Conservation (phyloP, 2,797 vertebrate species). For the Sebastes ruberrimus region DNA sequence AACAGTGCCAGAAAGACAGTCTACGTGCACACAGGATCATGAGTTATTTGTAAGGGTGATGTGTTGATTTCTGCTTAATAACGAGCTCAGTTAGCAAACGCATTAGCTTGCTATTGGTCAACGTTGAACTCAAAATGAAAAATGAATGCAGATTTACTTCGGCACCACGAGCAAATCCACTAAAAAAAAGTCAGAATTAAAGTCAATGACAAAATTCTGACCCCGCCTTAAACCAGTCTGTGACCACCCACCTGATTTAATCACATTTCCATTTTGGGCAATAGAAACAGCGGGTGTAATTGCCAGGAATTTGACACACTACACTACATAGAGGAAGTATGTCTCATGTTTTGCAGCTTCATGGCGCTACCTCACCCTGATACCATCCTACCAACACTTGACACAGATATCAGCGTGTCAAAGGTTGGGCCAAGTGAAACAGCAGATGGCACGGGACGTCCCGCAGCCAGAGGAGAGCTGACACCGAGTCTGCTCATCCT, state of each 20-base stretch:
- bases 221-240: not conserved
- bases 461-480: not conserved
- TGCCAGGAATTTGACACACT: not conserved
- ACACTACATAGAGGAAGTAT: not conserved
- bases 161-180: not conserved
- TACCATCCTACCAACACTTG: not conserved
- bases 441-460: constrained; percentile 30
- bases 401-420: constrained; percentile 13
- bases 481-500: not conserved
- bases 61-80: not conserved
- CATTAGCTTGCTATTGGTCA: no score
- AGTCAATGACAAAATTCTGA: not conserved
- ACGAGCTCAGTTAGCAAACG: not conserved
- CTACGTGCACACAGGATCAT: not conserved
- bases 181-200: not conserved
- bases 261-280: not conserved
- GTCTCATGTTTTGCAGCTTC: not conserved
- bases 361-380: constrained; percentile 17
- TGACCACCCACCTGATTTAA: not conserved
- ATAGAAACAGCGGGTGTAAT: no score
- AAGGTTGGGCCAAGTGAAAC: constrained; percentile 7
- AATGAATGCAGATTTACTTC: not conserved
- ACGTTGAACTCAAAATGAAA: not conserved
- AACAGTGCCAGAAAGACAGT: not conserved
- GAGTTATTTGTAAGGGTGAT: not conserved